These are phyloP conservation scores for Hydrotaea diabolus DNA, from an alignment of 2,888 invertebrate genomes.

Conservation along the genomic window DNA sequence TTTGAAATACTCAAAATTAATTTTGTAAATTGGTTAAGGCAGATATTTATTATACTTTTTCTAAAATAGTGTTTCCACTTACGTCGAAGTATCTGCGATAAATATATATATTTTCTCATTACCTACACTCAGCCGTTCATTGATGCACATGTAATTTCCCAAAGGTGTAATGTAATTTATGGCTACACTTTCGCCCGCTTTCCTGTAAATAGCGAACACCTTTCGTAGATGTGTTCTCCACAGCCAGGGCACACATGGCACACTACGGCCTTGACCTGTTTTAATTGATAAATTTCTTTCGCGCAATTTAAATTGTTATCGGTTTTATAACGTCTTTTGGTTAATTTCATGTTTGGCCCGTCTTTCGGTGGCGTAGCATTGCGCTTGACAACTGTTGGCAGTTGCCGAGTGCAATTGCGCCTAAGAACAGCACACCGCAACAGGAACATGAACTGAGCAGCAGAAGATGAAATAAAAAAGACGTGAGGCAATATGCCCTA, in stretches of 20 bases:
- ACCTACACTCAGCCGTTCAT: too few species aligned
- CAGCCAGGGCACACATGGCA: background rate
- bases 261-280: conserved; percentile 33
- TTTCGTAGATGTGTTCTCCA: background rate
- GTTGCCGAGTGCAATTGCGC: background rate
- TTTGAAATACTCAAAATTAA: too few species aligned
- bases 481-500: background rate
- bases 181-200: too few species aligned
- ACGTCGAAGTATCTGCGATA: too few species aligned
- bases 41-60: too few species aligned
- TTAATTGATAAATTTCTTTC: conserved; percentile 18
- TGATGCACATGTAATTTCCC: too few species aligned
- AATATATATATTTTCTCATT: too few species aligned
- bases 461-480: background rate
- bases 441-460: background rate
- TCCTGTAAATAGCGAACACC: too few species aligned
- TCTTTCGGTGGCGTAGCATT: background rate
- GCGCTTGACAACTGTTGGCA: conserved; percentile 15
- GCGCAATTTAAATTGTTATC: conserved; percentile 25
- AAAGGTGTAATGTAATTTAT: too few species aligned
- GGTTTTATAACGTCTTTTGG: conserved; percentile 19
- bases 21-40: too few species aligned
- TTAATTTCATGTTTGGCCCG: background rate
- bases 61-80: too few species aligned
- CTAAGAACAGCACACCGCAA: background rate